Evolutionary conservation across 2,888 invertebrate species (phyloP).

Genomic region (Aspidiotus destructor): DNA sequence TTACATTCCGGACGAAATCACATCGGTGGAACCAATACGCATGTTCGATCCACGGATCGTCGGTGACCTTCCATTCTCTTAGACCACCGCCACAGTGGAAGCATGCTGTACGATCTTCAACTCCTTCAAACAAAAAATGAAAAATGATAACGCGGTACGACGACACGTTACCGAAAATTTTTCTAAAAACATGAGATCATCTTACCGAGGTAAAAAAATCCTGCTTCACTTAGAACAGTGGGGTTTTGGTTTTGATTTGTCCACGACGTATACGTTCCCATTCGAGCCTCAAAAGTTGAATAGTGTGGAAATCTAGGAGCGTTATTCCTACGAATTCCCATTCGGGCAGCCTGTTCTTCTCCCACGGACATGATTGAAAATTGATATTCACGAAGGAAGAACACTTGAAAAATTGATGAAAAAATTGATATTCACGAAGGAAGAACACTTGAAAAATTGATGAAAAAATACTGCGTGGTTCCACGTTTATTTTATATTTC

Average conservation of each 20-base stretch:
- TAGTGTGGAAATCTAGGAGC: slow-evolving; percentile 58
- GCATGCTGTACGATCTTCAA: slow-evolving; percentile 75
- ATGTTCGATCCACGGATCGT: slow-evolving; percentile 91
- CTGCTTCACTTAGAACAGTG: slow-evolving; percentile 71
- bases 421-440: no score
- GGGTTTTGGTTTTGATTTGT: slow-evolving; percentile 74
- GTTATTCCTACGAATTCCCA: no score
- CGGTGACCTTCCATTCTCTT: slow-evolving; percentile 83
- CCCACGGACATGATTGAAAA: no score
- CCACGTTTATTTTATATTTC: no score
- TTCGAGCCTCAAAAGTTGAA: slow-evolving; percentile 58
- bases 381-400: no score
- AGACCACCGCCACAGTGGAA: slow-evolving; percentile 90
- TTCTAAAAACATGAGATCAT: no score
- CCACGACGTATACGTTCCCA: slow-evolving; percentile 68
- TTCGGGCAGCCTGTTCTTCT: no score
- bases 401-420: no score
- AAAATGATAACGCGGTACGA: no score
- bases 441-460: no score
- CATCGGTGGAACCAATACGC: slow-evolving; percentile 85
- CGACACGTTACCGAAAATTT: no score
- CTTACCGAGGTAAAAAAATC: slow-evolving; percentile 86
- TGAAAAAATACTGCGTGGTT: no score
- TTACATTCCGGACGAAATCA: slow-evolving; percentile 66
- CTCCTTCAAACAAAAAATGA: slow-evolving; percentile 12